Percentiles rank a stretch among this genome's conserved stretches.
Conservation (phyloP, 2,113 vertebrate species). For the Mus pahari region DNA sequence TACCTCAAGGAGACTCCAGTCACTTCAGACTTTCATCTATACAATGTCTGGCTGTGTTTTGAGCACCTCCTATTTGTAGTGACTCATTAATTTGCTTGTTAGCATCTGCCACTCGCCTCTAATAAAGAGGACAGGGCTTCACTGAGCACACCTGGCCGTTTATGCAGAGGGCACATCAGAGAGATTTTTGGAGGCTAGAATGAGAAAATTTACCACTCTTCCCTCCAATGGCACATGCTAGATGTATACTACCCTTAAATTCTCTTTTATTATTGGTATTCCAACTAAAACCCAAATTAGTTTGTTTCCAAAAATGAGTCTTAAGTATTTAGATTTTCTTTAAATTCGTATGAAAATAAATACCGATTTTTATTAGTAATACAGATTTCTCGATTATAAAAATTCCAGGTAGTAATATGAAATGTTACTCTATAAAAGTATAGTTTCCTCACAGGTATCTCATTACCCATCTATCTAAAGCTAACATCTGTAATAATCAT, state of each 20-base stretch:
- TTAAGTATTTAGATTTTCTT: constrained; percentile 12
- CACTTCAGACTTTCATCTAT: not conserved
- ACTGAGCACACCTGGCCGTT: not conserved
- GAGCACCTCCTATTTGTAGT: not conserved
- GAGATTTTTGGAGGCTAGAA: not conserved
- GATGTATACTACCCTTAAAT: not conserved
- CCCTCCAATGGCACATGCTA: not conserved
- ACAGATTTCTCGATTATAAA: not conserved
- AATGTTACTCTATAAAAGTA: constrained; percentile 44
- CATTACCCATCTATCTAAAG: not conserved
- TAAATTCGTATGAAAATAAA: constrained; percentile 7
- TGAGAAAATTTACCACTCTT: not conserved
- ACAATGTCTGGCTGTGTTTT: not conserved
- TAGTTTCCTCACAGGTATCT: not conserved
- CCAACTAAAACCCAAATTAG: constrained; percentile 7
- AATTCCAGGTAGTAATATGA: not conserved
- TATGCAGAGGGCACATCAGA: not conserved
- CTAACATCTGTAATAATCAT: not conserved
- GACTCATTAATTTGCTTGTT: not conserved
- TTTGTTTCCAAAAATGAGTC: constrained; percentile 8
- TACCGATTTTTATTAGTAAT: not conserved
- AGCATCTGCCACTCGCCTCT: not conserved
- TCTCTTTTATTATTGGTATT: not conserved
- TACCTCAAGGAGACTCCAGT: not conserved
- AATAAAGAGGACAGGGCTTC: not conserved